Evolutionary conservation across 2,888 invertebrate genomes (phyloP), one percentile per base, ranked within the genome.

Genomic region (Oscheius onirici): DNA sequence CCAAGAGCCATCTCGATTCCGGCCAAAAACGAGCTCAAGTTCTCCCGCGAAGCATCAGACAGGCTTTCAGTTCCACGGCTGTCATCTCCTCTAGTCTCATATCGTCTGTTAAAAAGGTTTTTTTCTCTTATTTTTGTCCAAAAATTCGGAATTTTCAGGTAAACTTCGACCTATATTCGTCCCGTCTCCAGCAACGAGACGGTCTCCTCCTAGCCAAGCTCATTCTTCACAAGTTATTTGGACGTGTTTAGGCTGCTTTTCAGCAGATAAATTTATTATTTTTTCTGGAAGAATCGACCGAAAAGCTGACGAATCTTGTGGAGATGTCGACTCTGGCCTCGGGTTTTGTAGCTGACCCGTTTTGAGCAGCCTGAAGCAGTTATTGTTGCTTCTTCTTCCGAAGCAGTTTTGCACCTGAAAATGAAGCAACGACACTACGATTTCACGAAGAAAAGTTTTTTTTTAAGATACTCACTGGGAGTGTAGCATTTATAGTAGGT

Each of bases 21-120:
- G 77, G 83, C 15, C 73, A 84, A n/a, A 28, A 41, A 3, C n/a
- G 61, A 15, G 49, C 44, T 11, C 24, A 46, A 0, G 13, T 57
- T 10, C 68, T 83, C 34, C 75, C 80, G 17, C 69, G 71, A 15
- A 26, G 61, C 0, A 61, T 76, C 3, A 57, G 82, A 22, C 75
- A 76, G 8, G 84, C 85, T 0, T 76, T 86, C 26, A 68, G 82
- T 34, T 69, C 82, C 3, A 55, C 71, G 24, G 84, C 79, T 15
- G 66, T 80, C 40, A 74, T 75, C 15, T 75, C 80, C n/a, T 85
- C 86, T 43, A 73, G 81, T 71, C 68, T 83, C 22, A 51, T 84
- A 3, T 57, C 69, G 17, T 71, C 72, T 3, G 26, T 80, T 13
- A 65, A 76, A 44, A 79, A 78, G 69, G 72, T 67, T 15, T 51